These are phyloP conservation scores for Scelioninae gen. 1 DNA, from an alignment of 2,888 invertebrate species.

Conservation along the genomic window DNA sequence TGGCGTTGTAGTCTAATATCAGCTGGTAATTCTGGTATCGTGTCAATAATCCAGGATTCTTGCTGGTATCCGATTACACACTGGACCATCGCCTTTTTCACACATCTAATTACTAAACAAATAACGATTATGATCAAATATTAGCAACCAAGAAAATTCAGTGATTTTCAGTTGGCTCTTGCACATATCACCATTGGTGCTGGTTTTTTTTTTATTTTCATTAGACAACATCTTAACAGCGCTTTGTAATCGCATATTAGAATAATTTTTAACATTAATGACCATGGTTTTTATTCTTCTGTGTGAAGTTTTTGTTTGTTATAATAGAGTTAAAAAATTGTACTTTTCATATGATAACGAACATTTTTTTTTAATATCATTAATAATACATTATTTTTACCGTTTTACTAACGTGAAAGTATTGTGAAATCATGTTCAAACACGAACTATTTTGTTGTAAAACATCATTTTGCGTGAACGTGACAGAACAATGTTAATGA, in stretches of 20 bases:
- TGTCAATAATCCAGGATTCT: conserved; percentile 91
- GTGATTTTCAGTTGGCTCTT: conserved; percentile 76
- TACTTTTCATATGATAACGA: not conserved
- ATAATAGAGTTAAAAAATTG: not conserved
- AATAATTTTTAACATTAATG: conserved; percentile 28
- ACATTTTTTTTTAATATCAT: too few species aligned
- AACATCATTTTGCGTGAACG: too few species aligned
- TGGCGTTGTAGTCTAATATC: conserved; percentile 92
- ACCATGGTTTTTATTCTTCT: not conserved
- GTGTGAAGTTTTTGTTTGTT: conserved; percentile 3
- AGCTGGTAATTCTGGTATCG: conserved; percentile 99
- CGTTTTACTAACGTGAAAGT: too few species aligned
- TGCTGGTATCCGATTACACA: conserved; percentile 90
- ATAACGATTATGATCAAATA: conserved; percentile 18
- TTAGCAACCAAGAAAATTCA: conserved; percentile 6
- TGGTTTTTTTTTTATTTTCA: conserved; percentile 76
- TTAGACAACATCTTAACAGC: conserved; percentile 51
- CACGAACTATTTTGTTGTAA: too few species aligned
- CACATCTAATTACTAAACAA: conserved; percentile 61
- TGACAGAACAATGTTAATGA: too few species aligned
- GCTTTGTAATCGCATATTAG: conserved; percentile 56
- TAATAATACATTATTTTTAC: too few species aligned
- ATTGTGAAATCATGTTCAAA: too few species aligned
- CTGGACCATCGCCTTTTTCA: conserved; percentile 83
- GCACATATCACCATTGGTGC: conserved; percentile 82